Percentiles rank a stretch among this genome's conserved stretches.
Evolutionary conservation across 2,888 invertebrate genomes (phyloP).

Genomic region (Synergus japonicus): DNA sequence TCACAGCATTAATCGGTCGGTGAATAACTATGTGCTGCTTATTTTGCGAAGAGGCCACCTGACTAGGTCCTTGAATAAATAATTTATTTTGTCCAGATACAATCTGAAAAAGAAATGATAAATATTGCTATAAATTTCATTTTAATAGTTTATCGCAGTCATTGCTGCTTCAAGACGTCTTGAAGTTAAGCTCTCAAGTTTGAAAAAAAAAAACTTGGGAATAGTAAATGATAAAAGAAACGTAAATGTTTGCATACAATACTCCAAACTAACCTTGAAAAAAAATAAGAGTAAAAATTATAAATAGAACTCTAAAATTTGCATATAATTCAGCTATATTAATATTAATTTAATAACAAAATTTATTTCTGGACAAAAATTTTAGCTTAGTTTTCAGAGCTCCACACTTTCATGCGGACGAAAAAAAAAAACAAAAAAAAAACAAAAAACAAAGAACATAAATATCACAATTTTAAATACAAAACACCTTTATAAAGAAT

Average conservation of each 20-base stretch:
- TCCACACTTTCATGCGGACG: not conserved
- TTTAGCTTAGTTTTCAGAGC: not conserved
- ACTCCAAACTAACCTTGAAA: too few species aligned
- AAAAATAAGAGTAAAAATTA: too few species aligned
- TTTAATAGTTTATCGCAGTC: not conserved
- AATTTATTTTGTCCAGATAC: conserved; percentile 71
- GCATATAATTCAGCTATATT: not conserved
- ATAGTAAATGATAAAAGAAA: too few species aligned
- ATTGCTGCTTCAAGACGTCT: too few species aligned
- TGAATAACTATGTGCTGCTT: conserved; percentile 72
- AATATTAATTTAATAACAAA: not conserved
- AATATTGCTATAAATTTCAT: not conserved
- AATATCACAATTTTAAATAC: too few species aligned
- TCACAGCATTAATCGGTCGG: conserved; percentile 67
- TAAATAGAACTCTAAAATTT: too few species aligned
- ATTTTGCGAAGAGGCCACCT: conserved; percentile 66
- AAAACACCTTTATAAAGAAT: not conserved
- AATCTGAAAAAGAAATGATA: conserved; percentile 63
- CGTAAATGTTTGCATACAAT: too few species aligned
- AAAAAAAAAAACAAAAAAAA: not conserved
- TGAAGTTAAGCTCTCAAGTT: too few species aligned
- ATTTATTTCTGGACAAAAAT: not conserved
- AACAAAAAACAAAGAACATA: too few species aligned
- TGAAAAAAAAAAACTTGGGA: too few species aligned
- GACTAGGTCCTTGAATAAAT: conserved; percentile 71